Evolutionary conservation across 2,888 invertebrate species (phyloP).

Genomic region (Linnaemya tessellans): DNA sequence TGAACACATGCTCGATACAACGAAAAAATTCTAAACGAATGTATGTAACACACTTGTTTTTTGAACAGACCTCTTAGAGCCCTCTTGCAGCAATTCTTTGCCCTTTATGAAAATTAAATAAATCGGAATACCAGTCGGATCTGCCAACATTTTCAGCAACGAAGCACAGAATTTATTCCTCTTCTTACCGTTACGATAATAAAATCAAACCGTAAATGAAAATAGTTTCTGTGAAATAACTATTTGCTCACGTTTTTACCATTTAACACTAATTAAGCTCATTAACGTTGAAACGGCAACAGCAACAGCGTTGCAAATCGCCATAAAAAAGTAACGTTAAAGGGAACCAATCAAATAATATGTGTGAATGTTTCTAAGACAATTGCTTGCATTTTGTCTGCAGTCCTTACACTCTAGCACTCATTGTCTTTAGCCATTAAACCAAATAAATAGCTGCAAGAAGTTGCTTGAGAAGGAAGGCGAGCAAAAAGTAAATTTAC

Average conservation of each 20-base stretch:
- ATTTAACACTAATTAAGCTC: conserved; percentile 80
- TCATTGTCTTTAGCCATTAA: conserved; percentile 42
- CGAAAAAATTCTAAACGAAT: no score
- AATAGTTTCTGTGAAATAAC: conserved; percentile 30
- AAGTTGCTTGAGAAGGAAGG: not conserved
- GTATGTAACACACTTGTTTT: no score
- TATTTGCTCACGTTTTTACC: conserved; percentile 71
- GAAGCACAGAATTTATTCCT: not conserved
- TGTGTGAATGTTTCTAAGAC: conserved; percentile 18
- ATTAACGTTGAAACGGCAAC: conserved; percentile 74
- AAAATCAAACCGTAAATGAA: conserved; percentile 20
- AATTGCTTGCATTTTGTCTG: conserved; percentile 47
- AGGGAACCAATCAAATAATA: conserved; percentile 40
- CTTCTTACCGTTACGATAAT: not conserved
- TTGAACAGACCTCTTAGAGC: no score
- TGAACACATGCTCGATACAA: no score
- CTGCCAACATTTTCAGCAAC: no score
- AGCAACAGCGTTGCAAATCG: conserved; percentile 39
- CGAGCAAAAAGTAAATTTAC: conserved; percentile 44
- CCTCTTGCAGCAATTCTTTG: no score
- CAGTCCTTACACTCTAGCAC: not conserved
- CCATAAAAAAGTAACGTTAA: conserved; percentile 37
- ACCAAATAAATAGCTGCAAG: conserved; percentile 23
- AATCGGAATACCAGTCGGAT: no score
- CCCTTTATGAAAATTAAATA: no score